A percentile compares a stretch with the other conserved stretches of the same genome.
These are phyloP conservation scores for Psephotus haematonotus DNA, from an alignment of 2,113 vertebrate species.

Conservation along the genomic window DNA sequence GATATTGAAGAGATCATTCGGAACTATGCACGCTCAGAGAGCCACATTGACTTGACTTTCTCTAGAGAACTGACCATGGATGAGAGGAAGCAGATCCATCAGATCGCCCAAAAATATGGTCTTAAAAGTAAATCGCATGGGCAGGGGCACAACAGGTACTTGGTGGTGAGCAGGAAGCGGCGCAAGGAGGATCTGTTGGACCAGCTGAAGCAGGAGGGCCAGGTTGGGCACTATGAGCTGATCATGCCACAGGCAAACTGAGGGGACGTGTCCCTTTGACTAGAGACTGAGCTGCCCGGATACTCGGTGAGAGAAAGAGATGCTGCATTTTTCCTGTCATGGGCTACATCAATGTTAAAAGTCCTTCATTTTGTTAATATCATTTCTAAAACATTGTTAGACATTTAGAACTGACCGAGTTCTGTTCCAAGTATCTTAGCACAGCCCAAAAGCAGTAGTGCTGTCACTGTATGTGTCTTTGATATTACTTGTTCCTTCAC, in stretches of 20 bases:
- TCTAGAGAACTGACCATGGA: slow-evolving; percentile 93
- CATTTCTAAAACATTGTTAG: slow-evolving; percentile 62
- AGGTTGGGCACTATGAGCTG: slow-evolving; percentile 93
- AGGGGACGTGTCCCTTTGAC: neutral
- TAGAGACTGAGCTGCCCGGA: slow-evolving; percentile 9
- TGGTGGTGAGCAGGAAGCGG: slow-evolving; percentile 92
- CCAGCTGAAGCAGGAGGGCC: slow-evolving; percentile 94
- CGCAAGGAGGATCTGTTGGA: slow-evolving; percentile 91
- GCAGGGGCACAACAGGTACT: slow-evolving; percentile 86
- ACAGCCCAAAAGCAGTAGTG: slow-evolving; percentile 65
- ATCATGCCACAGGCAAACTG: slow-evolving; percentile 89
- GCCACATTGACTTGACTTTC: slow-evolving; percentile 93
- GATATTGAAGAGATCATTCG: slow-evolving; percentile 94
- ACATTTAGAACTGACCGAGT: slow-evolving; percentile 28
- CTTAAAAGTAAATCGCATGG: slow-evolving; percentile 96
- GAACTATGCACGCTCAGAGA: slow-evolving; percentile 89
- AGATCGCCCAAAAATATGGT: slow-evolving; percentile 90
- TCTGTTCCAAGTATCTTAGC: slow-evolving; percentile 58
- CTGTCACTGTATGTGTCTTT: slow-evolving; percentile 70
- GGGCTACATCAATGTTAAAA: slow-evolving; percentile 40
- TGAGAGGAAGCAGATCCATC: slow-evolving; percentile 94
- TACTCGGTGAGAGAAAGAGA: neutral
- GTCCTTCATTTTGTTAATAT: slow-evolving; percentile 68
- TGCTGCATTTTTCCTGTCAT: slow-evolving; percentile 62
- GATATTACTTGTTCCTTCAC: slow-evolving; percentile 63